Percentiles rank a stretch among this genome's conserved stretches.
Conservation (phyloP, 2,797 vertebrate genomes). For the Lutjanus campechanus region DNA sequence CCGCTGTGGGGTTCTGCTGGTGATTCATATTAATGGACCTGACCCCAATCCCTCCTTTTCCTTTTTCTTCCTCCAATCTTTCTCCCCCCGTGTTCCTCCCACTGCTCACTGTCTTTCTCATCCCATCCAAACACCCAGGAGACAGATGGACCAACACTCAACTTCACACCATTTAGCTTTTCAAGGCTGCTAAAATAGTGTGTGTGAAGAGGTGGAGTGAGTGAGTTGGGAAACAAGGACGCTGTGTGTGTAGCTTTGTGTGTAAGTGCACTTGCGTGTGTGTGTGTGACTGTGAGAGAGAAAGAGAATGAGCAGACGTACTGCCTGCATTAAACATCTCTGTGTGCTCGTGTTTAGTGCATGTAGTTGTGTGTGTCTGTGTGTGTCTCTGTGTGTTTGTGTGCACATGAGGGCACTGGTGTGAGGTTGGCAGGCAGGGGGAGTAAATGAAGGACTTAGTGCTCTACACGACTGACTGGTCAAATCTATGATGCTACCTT, state of each 20-base stretch:
- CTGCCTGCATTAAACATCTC: conserved; percentile 35
- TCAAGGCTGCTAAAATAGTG: conserved; percentile 82
- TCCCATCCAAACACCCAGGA: conserved; percentile 78
- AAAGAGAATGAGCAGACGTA: conserved; percentile 5
- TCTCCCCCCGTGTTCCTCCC: conserved; percentile 58
- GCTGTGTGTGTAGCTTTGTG: conserved; percentile 38
- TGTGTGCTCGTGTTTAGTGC: conserved; percentile 42
- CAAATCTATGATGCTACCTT: conserved; percentile 83
- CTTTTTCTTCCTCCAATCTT: conserved; percentile 72
- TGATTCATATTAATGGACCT: conserved; percentile 85
- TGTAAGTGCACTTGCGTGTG: conserved; percentile 34
- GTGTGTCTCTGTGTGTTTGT: conserved; percentile 48
- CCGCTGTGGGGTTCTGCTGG: conserved; percentile 80
- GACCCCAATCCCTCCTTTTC: conserved; percentile 76
- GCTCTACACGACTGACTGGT: conserved; percentile 80
- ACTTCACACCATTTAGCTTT: conserved; percentile 88
- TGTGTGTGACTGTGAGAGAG: conserved; percentile 19
- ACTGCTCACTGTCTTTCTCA: conserved; percentile 70
- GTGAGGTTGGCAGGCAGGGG: conserved; percentile 61
- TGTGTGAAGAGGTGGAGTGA: conserved; percentile 71
- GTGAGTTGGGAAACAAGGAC: conserved; percentile 55
- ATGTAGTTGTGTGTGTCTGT: conserved; percentile 41
- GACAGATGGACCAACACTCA: conserved; percentile 85
- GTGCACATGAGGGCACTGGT: conserved; percentile 47
- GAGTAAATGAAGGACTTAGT: conserved; percentile 83